These are phyloP conservation scores for Holothuria scabra DNA, from an alignment of 53 echinoderm and acorn worm genomes.

Conservation along the genomic window DNA sequence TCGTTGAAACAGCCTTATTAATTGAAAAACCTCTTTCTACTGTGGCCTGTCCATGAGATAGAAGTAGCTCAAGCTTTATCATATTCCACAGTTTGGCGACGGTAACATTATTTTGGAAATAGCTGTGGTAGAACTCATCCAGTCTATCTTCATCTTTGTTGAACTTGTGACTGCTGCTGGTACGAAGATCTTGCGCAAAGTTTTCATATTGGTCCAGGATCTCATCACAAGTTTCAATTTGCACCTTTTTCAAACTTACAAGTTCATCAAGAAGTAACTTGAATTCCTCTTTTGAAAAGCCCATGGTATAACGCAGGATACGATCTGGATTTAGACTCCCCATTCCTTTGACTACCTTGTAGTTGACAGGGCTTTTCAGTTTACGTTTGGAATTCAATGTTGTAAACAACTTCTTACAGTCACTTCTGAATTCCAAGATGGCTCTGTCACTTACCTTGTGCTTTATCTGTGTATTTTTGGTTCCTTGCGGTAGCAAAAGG, in stretches of 20 bases:
- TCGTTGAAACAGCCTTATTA: slow-evolving; percentile 6
- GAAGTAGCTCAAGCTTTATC: slow-evolving; percentile 17
- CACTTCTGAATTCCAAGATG: slow-evolving; percentile 25
- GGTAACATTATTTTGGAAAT: slow-evolving; percentile 5
- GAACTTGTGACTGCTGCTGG: not conserved
- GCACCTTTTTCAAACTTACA: not conserved
- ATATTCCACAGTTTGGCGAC: slow-evolving; percentile 22
- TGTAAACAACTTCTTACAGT: not conserved
- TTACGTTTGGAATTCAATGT: slow-evolving; percentile 20
- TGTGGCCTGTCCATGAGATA: slow-evolving; percentile 5
- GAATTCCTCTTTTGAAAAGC: not conserved
- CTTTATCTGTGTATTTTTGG: no score
- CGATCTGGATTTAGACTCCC: not conserved
- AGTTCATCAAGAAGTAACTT: not conserved
- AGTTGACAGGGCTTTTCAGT: slow-evolving; percentile 1
- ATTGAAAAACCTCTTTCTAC: slow-evolving; percentile 10
- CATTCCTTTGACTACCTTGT: not conserved
- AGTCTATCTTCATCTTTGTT: not conserved
- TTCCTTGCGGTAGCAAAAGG: no score
- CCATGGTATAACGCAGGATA: not conserved
- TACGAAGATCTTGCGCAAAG: not conserved
- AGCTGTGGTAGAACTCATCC: not conserved
- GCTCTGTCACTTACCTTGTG: slow-evolving; percentile 4
- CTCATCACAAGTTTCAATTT: not conserved
- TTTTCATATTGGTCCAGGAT: not conserved